Evolutionary conservation across 1,140 invertebrate genomes (phyloP).

Genomic region (Oedothorax gibbosus): DNA sequence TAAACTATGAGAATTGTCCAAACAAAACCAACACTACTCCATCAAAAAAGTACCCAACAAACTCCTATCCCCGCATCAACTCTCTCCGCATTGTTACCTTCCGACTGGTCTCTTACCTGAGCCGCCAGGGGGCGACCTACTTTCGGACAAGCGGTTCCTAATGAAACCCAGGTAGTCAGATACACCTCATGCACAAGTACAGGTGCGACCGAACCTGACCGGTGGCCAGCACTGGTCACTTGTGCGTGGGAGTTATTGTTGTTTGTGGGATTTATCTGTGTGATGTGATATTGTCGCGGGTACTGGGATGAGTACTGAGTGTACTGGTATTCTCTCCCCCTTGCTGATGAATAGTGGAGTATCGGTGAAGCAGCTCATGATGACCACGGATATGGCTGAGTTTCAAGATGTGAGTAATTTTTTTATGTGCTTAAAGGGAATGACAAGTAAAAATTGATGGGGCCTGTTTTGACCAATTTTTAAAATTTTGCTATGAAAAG

Average conservation of each 20-base stretch:
- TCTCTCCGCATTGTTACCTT: no score
- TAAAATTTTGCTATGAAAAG: not conserved
- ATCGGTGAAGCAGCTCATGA: conserved; percentile 37
- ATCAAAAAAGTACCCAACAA: no score
- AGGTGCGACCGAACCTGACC: conserved; percentile 49
- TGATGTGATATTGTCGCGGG: conserved; percentile 4
- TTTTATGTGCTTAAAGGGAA: not conserved
- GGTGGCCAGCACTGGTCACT: not conserved
- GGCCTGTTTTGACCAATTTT: not conserved
- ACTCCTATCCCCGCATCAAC: no score
- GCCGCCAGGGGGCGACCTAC: conserved; percentile 56
- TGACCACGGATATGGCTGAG: conserved; percentile 55
- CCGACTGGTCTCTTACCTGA: conserved; percentile 34
- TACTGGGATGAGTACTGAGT: conserved; percentile 41
- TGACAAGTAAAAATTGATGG: not conserved
- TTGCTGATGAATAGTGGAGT: conserved; percentile 52
- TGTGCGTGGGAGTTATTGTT: conserved; percentile 51
- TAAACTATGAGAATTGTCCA: no score
- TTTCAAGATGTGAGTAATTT: conserved; percentile 53
- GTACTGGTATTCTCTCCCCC: conserved; percentile 25
- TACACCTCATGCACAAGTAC: conserved; percentile 53
- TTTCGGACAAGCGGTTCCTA: conserved; percentile 26
- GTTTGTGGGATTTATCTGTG: not conserved
- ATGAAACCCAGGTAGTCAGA: conserved; percentile 58
- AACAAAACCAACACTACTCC: no score